Conservation (phyloP, 1,140 invertebrate species). For the Ditylenchus dipsaci region DNA sequence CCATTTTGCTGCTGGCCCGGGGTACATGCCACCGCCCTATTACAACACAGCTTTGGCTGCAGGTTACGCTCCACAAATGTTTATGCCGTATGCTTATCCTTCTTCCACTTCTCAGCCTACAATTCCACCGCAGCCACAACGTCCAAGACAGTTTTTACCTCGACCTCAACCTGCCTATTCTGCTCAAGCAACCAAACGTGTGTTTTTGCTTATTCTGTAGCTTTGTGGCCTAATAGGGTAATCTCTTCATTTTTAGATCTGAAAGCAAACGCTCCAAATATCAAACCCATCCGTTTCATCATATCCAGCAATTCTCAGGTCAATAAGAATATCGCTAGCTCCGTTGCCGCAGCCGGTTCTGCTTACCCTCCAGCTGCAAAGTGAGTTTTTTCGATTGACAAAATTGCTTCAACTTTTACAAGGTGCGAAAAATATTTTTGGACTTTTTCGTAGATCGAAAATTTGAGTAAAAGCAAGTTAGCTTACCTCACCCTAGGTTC, state of each 20-base stretch:
- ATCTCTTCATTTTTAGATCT: neutral
- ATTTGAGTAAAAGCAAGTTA: too few relatives aligned
- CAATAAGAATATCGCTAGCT: neutral
- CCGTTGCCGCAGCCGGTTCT: neutral
- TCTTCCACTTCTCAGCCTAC: neutral
- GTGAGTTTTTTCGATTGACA: neutral
- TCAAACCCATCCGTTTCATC: conserved; percentile 10
- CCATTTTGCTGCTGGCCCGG: neutral
- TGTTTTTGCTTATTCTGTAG: neutral
- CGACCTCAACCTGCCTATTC: neutral
- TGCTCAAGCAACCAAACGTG: neutral
- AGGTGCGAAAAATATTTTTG: too few relatives aligned
- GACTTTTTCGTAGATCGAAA: too few relatives aligned
- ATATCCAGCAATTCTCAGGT: conserved; percentile 9
- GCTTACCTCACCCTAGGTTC: too few relatives aligned
- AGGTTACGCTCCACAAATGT: neutral
- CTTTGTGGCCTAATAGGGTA: neutral
- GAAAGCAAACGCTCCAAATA: neutral
- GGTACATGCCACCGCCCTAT: neutral
- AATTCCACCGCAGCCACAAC: neutral
- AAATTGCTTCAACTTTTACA: too few relatives aligned
- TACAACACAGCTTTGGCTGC: neutral
- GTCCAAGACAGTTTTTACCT: neutral
- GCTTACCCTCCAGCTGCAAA: neutral
- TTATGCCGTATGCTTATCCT: neutral